Evolutionary conservation across 2,797 vertebrate genomes (phyloP), one percentile per base, ranked within the genome.

Genomic region (Gallinago nigripennis): DNA sequence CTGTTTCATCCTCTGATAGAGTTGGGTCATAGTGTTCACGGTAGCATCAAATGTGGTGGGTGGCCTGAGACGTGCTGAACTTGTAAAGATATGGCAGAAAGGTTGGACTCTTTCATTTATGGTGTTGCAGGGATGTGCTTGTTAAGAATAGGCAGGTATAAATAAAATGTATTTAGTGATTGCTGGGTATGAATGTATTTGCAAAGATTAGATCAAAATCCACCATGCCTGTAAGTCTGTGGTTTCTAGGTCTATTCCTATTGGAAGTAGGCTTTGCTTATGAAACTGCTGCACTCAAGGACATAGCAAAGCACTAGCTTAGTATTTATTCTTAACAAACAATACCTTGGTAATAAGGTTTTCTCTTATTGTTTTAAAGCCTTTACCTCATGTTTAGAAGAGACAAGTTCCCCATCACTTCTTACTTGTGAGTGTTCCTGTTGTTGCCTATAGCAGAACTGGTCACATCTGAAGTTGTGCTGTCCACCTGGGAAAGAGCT

Each of bases 391-490:
- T 16, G 12, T 65, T 77, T 64, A 73, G 43, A 71, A 88, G 45
- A 66, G 35, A 68, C 0, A 4, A 54, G 43, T 23, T 68, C 31
- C 35, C 61, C 82, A 54, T 8, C 0, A 0, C 6, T 57, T 57
- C 33, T 60, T 57, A n/a, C 12, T 57, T 78, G 17, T 15, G 20
- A 63, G 14, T 63, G 33, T 90, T 88, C 58, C 61, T 70, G 37
- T 30, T 64, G 45, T 58, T 66, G 12, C 31, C 41, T 69, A 1
- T 1, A 58, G 50, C 28, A 79, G 56, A 73, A 84, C 6, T 8
- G 35, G 31, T 63, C 64, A 64, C 24, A 17, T 54, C 66, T 0
- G 0, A 79, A 85, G 69, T 57, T 82, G 30, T 8, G 48, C 66
- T 68, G 31, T n/a, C 53, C 78, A 18, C 60, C 30, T 18, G 19